These are phyloP conservation scores for Phylloscopus trochilus DNA, from an alignment of 2,113 vertebrate genomes.

Conservation along the genomic window DNA sequence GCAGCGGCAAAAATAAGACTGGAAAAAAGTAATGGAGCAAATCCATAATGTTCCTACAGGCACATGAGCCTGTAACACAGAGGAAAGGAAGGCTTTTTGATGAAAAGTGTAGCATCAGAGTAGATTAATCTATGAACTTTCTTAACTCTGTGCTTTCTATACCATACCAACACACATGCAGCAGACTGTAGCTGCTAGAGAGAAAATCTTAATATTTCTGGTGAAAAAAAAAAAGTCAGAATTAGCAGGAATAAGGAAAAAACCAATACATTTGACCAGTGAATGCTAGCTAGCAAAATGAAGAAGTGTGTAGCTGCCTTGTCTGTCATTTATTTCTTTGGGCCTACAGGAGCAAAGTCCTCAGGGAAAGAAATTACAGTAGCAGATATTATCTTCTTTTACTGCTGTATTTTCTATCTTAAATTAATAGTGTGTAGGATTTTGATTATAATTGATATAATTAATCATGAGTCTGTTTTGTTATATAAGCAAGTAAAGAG, in stretches of 20 bases:
- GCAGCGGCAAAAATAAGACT: background rate
- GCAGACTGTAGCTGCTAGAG: background rate
- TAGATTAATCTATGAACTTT: background rate
- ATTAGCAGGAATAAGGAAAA: background rate
- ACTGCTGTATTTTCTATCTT: background rate
- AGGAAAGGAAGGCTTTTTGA: background rate
- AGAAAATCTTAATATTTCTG: background rate
- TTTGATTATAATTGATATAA: slow-evolving; percentile 21
- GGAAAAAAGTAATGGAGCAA: background rate
- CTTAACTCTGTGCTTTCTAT: background rate
- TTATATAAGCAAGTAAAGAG: background rate
- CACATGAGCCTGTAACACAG: background rate
- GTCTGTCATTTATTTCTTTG: background rate
- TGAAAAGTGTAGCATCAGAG: background rate
- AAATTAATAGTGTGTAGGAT: background rate
- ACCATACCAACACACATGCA: background rate
- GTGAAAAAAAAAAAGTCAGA: background rate
- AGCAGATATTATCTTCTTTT: slow-evolving; percentile 16
- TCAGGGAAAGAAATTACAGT: background rate
- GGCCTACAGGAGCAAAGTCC: background rate
- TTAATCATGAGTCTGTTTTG: background rate
- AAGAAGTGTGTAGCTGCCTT: background rate
- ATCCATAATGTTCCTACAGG: background rate
- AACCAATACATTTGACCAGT: background rate
- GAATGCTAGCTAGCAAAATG: background rate